Conservation (phyloP, 2,888 invertebrate genomes). For the Trisateles emortualis region DNA sequence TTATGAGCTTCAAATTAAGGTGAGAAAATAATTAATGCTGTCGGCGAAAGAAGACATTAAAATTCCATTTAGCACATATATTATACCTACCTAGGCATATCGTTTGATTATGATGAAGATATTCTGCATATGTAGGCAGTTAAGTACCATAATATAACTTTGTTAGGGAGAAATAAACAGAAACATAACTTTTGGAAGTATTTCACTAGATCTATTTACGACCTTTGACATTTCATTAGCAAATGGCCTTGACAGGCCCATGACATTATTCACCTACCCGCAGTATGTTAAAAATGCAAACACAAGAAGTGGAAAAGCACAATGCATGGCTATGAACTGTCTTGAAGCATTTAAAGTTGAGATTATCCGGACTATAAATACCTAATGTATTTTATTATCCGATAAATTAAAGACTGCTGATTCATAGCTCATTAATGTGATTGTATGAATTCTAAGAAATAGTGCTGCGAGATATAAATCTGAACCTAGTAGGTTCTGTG, state of each 20-base stretch:
- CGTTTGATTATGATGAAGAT: too few relatives aligned
- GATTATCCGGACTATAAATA: not conserved
- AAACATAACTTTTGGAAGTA: too few relatives aligned
- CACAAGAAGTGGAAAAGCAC: too few relatives aligned
- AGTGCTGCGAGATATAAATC: not conserved
- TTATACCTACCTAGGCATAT: conserved; percentile 7
- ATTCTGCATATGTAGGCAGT: too few relatives aligned
- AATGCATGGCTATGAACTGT: too few relatives aligned
- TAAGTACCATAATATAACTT: not conserved
- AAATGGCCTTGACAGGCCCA: too few relatives aligned
- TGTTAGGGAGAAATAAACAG: not conserved
- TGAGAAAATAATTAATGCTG: not conserved
- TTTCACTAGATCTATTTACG: too few relatives aligned
- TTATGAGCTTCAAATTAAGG: not conserved
- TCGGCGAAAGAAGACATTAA: not conserved
- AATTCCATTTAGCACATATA: not conserved
- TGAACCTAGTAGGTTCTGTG: not conserved
- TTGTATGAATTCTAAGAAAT: not conserved
- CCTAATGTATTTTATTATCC: not conserved
- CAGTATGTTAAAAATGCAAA: too few relatives aligned
- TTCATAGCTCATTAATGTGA: not conserved
- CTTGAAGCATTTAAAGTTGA: too few relatives aligned
- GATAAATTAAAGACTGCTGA: not conserved
- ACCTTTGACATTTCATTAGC: too few relatives aligned
- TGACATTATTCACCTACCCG: too few relatives aligned